Percentiles rank a stretch among this genome's conserved stretches.
Evolutionary conservation across 2,113 vertebrate species (phyloP).

Genomic region (Boleophthalmus pectinirostris): DNA sequence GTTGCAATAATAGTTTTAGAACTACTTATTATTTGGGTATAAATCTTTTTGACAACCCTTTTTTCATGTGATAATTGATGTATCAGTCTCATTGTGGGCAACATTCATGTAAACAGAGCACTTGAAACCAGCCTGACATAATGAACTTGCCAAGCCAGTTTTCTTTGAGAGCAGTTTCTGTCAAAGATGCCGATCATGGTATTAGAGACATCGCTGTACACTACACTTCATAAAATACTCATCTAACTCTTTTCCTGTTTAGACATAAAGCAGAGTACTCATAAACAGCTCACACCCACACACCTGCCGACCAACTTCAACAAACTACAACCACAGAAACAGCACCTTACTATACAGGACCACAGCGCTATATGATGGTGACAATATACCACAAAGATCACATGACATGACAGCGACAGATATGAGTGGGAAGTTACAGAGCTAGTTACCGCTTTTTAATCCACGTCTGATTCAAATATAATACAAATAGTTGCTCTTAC

Average conservation of each 20-base stretch:
- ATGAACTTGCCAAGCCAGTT: constrained; percentile 67
- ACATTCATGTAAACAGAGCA: constrained; percentile 3
- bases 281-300: constrained; percentile 4
- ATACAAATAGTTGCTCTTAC: constrained; percentile 48
- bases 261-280: neutral
- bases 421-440: constrained; percentile 4
- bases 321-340: constrained; percentile 17
- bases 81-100: neutral
- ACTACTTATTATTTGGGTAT: constrained; percentile 1
- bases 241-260: neutral
- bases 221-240: constrained; percentile 10
- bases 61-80: constrained; percentile 6
- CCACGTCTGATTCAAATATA: neutral
- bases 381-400: constrained; percentile 37
- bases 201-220: constrained; percentile 5
- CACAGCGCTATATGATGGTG: constrained; percentile 28
- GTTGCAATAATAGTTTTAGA: neutral
- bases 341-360: constrained; percentile 1
- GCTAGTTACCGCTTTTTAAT: neutral
- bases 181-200: constrained; percentile 48
- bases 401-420: constrained; percentile 42
- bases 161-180: constrained; percentile 58
- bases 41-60: neutral
- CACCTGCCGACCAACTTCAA: constrained; percentile 3
- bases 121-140: constrained; percentile 58